Evolutionary conservation across 2,888 invertebrate genomes (phyloP).

Genomic region (Trypoxylon attenuatum): DNA sequence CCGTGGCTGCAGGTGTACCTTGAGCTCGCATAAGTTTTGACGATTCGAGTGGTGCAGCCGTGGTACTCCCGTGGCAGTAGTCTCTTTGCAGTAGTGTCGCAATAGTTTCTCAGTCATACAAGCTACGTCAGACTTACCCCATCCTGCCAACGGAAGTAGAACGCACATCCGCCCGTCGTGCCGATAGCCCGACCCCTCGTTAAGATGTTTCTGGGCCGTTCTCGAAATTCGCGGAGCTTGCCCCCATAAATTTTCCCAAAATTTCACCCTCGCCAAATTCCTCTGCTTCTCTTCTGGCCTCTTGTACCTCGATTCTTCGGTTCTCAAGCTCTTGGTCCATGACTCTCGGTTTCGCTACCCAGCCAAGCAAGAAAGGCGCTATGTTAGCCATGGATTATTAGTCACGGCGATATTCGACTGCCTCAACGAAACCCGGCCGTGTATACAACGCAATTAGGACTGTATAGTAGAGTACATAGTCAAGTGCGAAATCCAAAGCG

Average conservation of each 20-base stretch:
- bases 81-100: constrained; percentile 11
- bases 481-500: no score
- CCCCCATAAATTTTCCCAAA: constrained; percentile 55
- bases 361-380: no score
- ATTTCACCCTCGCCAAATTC: constrained; percentile 42
- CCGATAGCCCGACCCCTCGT: constrained; percentile 61
- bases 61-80: no score
- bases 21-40: constrained; percentile 29
- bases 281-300: constrained; percentile 4
- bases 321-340: no score
- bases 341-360: no score
- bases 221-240: constrained; percentile 48
- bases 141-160: constrained; percentile 52
- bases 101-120: constrained; percentile 41
- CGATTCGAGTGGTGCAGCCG: no score
- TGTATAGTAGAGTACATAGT: no score
- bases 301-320: no score
- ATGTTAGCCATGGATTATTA: no score
- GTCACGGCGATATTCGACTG: no score
- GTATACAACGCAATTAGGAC: no score
- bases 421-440: no score
- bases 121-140: constrained; percentile 31
- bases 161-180: constrained; percentile 56
- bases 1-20: constrained; percentile 44
- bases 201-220: constrained; percentile 56